Evolutionary conservation across 2,888 invertebrate genomes (phyloP).

Genomic region (Phengaris arion): DNA sequence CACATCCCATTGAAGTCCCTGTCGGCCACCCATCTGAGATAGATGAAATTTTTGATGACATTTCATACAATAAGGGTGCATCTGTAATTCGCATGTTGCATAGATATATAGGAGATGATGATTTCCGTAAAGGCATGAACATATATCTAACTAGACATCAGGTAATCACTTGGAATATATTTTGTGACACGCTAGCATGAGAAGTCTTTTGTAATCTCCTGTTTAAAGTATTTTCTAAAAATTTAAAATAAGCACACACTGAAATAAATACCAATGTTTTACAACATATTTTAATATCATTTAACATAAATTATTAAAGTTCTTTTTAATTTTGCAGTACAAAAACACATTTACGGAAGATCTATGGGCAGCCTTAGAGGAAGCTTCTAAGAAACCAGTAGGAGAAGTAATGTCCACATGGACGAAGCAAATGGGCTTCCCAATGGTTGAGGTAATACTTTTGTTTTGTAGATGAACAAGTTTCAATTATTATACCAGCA

Average conservation of each 20-base stretch:
- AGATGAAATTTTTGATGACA: slow-evolving; percentile 98
- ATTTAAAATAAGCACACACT: neutral
- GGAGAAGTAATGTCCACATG: slow-evolving; percentile 96
- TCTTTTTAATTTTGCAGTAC: slow-evolving; percentile 78
- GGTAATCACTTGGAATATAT: slow-evolving; percentile 47
- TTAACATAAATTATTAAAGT: neutral
- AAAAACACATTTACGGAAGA: slow-evolving; percentile 96
- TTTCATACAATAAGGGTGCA: slow-evolving; percentile 97
- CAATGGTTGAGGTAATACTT: slow-evolving; percentile 81
- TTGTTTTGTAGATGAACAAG: neutral
- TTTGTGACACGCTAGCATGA: neutral
- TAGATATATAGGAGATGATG: slow-evolving; percentile 94
- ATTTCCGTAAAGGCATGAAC: slow-evolving; percentile 95
- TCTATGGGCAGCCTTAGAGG: slow-evolving; percentile 93
- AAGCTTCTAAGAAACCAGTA: slow-evolving; percentile 94
- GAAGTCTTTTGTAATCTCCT: neutral
- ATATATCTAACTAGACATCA: slow-evolving; percentile 91
- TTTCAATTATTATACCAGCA: too few relatives aligned
- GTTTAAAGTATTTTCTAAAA: neutral
- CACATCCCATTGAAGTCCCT: slow-evolving; percentile 97
- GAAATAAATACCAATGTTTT: neutral
- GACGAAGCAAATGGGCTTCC: slow-evolving; percentile 98
- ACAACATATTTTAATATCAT: too few relatives aligned
- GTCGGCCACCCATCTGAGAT: slow-evolving; percentile 97
- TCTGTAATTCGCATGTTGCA: slow-evolving; percentile 97